Conservation (phyloP, 2,888 invertebrate genomes). For the Balanococcus diminutus region DNA sequence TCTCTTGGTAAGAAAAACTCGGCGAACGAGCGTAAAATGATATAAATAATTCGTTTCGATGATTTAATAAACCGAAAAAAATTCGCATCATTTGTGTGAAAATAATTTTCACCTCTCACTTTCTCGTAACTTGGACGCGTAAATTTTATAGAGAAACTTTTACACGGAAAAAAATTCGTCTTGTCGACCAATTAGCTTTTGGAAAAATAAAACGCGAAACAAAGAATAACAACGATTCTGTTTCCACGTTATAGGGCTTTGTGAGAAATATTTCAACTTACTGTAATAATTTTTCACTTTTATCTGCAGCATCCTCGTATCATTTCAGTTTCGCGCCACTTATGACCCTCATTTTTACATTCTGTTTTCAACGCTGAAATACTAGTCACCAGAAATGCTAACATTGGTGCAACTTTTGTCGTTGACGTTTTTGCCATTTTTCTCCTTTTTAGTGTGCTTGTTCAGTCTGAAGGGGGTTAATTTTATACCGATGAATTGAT, state of each 20-base stretch:
- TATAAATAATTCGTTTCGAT: conserved; percentile 20
- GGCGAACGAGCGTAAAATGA: conserved; percentile 17
- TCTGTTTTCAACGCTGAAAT: neutral
- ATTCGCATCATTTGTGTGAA: neutral
- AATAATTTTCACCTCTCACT: neutral
- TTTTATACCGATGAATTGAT: neutral
- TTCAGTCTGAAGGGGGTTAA: neutral
- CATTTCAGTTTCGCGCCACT: conserved; percentile 49
- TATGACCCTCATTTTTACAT: conserved; percentile 41
- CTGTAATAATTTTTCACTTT: conserved; percentile 53
- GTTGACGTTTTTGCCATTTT: conserved; percentile 14
- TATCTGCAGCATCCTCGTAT: conserved; percentile 44
- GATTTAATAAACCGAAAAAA: conserved; percentile 20
- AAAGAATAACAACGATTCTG: conserved; percentile 37
- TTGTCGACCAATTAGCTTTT: conserved; percentile 28
- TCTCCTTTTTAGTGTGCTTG: neutral
- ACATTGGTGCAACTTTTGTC: conserved; percentile 31
- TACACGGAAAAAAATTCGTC: neutral
- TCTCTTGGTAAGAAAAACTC: neutral
- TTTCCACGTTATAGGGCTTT: conserved; percentile 9
- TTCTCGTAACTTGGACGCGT: neutral
- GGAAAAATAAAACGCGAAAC: conserved; percentile 16
- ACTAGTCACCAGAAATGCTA: conserved; percentile 22
- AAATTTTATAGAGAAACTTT: conserved; percentile 15
- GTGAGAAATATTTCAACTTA: conserved; percentile 41